Base-by-base conservation (phyloP, 2,888 invertebrate genomes). In the Dexiosoma caninum region DNA sequence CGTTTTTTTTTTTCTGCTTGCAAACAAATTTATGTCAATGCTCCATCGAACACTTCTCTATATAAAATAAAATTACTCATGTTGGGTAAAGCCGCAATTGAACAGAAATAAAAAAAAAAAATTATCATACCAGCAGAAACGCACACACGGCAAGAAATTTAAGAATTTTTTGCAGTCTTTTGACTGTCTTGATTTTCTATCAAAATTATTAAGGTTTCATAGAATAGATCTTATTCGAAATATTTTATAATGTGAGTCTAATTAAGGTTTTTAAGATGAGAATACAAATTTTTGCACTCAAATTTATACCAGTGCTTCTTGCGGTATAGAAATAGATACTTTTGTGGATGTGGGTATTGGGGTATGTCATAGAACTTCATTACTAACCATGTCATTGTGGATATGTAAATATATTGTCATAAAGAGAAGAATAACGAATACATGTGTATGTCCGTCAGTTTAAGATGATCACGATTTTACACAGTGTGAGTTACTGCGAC, bases 31-130 rank as follows among this genome's bases (percentile, higher is more conserved):
- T 81, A 59, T 76, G 81, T 81, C 81, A 77, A 72, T 81, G 77
- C 77, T 81, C 72, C 69, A 72, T 76, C 81, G 77, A 77, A 72
- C 77, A 77, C 76, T 81, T 72, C 30, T 60, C 40, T 71, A 49
- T 62, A 67, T 69, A 62, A 81, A 77, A 72, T 49, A 69, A 66
- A 72, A 23, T 51, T 40, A 55, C 62, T 57, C 67, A 81, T 81
- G 60, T 76, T 81, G 72, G 62, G 62, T 67, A 77, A 81, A 81
- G 67, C 76, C 67, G 67, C 76, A 77, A 57, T 62, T 72, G 59
- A 70, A 60, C 80, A 55, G 60, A 55, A 55, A 14, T 37, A 8
- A 19, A 6, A 14, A 8, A 21, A n/a, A n/a, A 5, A 27, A n/a
- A n/a, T n/a, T n/a, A n/a, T 3, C 6, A 27, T 57, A 2, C 2